These are phyloP conservation scores for Eurosta solidaginis DNA, from an alignment of 1,140 invertebrate genomes.

Conservation along the genomic window DNA sequence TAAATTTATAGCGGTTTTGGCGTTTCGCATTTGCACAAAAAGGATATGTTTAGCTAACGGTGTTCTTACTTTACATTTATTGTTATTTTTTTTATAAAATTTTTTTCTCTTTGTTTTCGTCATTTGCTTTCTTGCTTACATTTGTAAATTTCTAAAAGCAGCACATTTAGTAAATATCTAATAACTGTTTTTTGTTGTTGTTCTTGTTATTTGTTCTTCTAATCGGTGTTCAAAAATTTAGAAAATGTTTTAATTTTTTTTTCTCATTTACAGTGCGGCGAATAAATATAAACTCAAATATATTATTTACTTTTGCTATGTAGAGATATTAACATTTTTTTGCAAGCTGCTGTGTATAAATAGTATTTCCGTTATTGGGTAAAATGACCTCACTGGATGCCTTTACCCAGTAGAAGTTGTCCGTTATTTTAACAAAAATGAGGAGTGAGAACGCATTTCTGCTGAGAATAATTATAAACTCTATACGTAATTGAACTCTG, in stretches of 20 bases:
- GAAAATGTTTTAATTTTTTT: not conserved
- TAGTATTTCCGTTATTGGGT: no score
- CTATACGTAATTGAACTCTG: no score
- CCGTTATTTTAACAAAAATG: no score
- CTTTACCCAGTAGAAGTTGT: no score
- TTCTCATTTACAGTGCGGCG: not conserved
- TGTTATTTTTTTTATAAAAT: not conserved
- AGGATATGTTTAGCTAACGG: constrained; percentile 34
- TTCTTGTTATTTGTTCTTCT: not conserved
- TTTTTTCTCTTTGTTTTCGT: constrained; percentile 18
- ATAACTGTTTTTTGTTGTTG: not conserved
- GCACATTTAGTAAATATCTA: not conserved
- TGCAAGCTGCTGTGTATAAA: no score
- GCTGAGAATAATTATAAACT: no score
- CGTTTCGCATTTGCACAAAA: constrained; percentile 15
- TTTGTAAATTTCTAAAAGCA: constrained; percentile 26
- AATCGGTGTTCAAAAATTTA: constrained; percentile 7
- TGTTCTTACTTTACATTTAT: constrained; percentile 37
- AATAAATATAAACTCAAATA: no score
- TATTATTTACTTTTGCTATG: not conserved
- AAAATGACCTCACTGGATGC: no score
- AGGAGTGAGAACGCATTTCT: no score
- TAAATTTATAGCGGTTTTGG: not conserved
- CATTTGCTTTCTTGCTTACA: constrained; percentile 29
- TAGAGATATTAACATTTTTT: no score